These are phyloP conservation scores for Heliconius hewitsoni DNA, from an alignment of 1,140 invertebrate species.

Conservation along the genomic window DNA sequence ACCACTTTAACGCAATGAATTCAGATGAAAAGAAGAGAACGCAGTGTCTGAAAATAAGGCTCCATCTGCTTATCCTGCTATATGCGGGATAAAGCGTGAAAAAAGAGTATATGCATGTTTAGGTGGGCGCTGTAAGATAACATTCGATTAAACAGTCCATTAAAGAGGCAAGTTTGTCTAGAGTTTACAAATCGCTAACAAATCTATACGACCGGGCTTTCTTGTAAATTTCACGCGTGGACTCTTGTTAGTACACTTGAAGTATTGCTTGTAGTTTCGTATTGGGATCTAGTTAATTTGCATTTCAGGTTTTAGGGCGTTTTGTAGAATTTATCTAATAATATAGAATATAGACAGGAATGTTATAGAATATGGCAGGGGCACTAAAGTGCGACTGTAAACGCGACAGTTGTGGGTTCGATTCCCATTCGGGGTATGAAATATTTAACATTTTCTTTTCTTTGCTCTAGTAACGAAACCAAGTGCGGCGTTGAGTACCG, in stretches of 20 bases:
- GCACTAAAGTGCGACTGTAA: too few species aligned
- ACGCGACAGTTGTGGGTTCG: too few species aligned
- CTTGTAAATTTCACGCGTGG: slow-evolving; percentile 50
- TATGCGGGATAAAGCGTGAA: not conserved
- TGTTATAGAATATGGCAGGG: too few species aligned
- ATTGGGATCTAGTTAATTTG: not conserved
- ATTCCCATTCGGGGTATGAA: too few species aligned
- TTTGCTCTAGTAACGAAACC: too few species aligned
- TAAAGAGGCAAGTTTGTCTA: slow-evolving; percentile 37
- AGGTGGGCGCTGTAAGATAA: not conserved
- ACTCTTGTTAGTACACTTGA: not conserved
- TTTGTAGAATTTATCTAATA: not conserved
- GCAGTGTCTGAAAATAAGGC: too few species aligned
- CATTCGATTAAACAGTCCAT: slow-evolving; percentile 18
- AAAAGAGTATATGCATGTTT: not conserved
- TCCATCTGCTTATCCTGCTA: not conserved
- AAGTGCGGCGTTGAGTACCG: too few species aligned
- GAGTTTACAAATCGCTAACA: slow-evolving; percentile 63
- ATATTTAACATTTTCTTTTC: too few species aligned
- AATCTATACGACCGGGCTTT: slow-evolving; percentile 49
- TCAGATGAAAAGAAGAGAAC: too few species aligned
- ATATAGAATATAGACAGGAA: too few species aligned
- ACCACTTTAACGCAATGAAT: too few species aligned
- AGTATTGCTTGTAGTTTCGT: not conserved
- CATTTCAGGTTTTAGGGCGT: slow-evolving; percentile 2